Conservation (phyloP, 1,140 invertebrate species). For the Drosophila truncata region DNA sequence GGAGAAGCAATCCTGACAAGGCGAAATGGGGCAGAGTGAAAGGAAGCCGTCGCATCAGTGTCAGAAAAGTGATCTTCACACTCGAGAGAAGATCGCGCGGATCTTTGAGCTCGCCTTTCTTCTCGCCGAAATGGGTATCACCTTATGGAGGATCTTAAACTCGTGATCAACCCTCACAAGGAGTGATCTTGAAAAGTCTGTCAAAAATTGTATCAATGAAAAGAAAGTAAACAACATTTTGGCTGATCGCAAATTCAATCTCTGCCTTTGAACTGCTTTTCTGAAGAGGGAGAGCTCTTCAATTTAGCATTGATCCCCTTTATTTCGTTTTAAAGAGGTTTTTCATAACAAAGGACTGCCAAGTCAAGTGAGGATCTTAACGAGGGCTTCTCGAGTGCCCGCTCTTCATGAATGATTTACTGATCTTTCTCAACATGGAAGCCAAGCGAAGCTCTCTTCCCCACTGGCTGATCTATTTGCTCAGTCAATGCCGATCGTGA, state of each 20-base stretch:
- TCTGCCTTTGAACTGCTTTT: background rate
- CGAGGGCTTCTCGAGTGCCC: background rate
- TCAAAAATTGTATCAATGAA: constrained; percentile 1
- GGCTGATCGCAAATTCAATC: too few relatives aligned
- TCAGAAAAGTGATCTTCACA: constrained; percentile 7
- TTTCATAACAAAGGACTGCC: constrained; percentile 14
- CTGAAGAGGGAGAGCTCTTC: background rate
- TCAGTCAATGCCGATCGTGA: constrained; percentile 41
- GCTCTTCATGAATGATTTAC: constrained; percentile 8
- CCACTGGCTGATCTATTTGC: constrained; percentile 36
- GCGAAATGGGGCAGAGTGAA: constrained; percentile 16
- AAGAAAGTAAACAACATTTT: background rate
- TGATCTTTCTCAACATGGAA: constrained; percentile 2
- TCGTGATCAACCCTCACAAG: too few relatives aligned
- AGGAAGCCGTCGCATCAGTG: constrained; percentile 21
- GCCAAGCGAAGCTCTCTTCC: background rate
- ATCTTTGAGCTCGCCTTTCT: background rate
- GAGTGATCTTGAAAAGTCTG: background rate
- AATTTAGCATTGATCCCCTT: constrained; percentile 4
- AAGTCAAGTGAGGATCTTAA: constrained; percentile 10
- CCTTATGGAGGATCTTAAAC: too few relatives aligned
- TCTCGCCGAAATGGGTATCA: background rate
- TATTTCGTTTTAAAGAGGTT: background rate
- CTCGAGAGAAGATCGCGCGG: background rate
- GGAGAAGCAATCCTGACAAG: constrained; percentile 44